Conservation (phyloP, 2,888 invertebrate genomes). For the Papilio demoleus region DNA sequence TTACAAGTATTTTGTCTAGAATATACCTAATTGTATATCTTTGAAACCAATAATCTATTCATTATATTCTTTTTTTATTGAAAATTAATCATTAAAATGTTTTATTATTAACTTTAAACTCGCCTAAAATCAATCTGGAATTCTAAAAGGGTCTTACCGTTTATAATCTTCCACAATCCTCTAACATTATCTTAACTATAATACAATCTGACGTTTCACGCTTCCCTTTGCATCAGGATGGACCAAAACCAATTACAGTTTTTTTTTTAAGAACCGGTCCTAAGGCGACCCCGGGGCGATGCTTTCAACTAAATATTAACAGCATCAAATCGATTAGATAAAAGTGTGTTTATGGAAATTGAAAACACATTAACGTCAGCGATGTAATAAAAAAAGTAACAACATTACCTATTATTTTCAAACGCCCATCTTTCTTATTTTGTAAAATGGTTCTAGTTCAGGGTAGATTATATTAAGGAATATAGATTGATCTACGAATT, state of each 20-base stretch:
- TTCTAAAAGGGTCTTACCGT: neutral
- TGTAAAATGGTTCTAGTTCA: no score
- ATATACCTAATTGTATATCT: no score
- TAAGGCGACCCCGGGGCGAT: constrained; percentile 31
- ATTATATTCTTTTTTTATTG: neutral
- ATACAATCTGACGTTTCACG: constrained; percentile 55
- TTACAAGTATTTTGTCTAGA: neutral
- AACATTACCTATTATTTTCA: neutral
- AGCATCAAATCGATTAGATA: constrained; percentile 20
- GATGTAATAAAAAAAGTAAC: constrained; percentile 2
- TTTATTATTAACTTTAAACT: neutral
- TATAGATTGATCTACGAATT: no score
- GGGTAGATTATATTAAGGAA: no score
- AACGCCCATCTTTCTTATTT: no score
- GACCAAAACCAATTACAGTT: constrained; percentile 56
- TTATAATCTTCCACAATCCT: constrained; percentile 18
- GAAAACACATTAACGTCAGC: constrained; percentile 25
- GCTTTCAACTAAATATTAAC: constrained; percentile 32
- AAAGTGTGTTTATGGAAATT: constrained; percentile 33
- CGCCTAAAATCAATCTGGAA: neutral
- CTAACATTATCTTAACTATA: constrained; percentile 26
- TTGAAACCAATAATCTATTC: neutral
- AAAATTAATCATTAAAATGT: neutral
- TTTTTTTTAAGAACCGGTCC: constrained; percentile 50
- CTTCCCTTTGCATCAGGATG: constrained; percentile 57